Evolutionary conservation across 2,113 vertebrate species (phyloP).

Genomic region (Caloenas nicobarica): DNA sequence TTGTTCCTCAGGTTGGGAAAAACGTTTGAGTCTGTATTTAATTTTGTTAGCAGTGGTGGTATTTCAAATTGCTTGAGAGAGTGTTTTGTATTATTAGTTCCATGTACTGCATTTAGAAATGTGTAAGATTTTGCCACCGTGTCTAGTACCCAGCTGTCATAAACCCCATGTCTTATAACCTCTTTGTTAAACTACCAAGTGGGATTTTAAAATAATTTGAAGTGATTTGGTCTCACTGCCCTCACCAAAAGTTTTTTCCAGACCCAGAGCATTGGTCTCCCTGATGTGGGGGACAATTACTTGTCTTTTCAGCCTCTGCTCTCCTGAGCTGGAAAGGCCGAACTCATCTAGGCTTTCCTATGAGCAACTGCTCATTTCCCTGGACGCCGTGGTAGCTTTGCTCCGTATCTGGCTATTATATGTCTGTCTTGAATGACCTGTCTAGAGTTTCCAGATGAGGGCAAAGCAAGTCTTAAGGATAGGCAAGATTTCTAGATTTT

Average conservation of each 20-base stretch:
- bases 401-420: background rate
- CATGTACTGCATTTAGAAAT: background rate
- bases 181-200: background rate
- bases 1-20: background rate
- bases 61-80: background rate
- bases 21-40: background rate
- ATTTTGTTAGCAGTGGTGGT: background rate
- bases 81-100: background rate
- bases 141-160: background rate
- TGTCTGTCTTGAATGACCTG: background rate
- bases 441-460: background rate
- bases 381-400: background rate
- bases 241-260: background rate
- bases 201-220: background rate
- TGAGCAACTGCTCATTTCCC: background rate
- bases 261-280: background rate
- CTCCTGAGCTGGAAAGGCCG: background rate
- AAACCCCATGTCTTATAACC: fast-evolving
- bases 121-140: background rate
- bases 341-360: background rate
- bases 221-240: background rate
- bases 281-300: background rate
- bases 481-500: background rate
- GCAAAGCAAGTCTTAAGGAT: background rate
- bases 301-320: background rate